Percentiles rank a stretch among this genome's conserved stretches.
These are phyloP conservation scores for Osmerus eperlanus DNA, from an alignment of 2,113 vertebrate genomes.

Conservation along the genomic window DNA sequence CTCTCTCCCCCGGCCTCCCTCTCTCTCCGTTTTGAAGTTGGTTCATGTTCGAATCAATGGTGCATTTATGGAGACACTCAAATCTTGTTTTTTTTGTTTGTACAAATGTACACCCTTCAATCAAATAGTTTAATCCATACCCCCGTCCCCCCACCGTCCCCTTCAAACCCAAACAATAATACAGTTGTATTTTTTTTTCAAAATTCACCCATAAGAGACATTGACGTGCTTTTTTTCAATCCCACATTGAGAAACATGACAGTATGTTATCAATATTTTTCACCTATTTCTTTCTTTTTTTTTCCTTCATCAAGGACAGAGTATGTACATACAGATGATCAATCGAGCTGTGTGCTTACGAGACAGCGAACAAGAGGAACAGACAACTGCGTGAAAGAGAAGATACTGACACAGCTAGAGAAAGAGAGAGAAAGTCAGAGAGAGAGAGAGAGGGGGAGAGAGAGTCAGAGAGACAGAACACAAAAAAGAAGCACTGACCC, in stretches of 20 bases:
- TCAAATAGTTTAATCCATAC: conserved; percentile 13
- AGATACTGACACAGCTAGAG: background rate
- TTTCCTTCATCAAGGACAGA: conserved; percentile 69
- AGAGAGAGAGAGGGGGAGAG: conserved; percentile 20
- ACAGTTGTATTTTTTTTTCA: conserved; percentile 55
- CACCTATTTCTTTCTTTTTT: conserved; percentile 38
- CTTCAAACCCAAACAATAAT: conserved; percentile 49
- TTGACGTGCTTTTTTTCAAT: conserved; percentile 70
- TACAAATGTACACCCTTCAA: conserved; percentile 38
- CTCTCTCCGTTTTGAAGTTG: conserved; percentile 21
- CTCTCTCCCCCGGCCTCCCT: conserved; percentile 22
- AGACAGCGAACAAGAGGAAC: conserved; percentile 15
- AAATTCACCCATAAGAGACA: conserved; percentile 73
- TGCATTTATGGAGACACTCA: conserved; percentile 29
- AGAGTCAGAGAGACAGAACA: conserved; percentile 21
- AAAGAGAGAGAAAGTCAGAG: conserved; percentile 2
- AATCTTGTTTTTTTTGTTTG: conserved; percentile 30
- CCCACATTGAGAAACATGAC: conserved; percentile 73
- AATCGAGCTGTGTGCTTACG: conserved; percentile 47
- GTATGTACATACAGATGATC: conserved; percentile 72
- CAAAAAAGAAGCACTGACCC: conserved; percentile 49
- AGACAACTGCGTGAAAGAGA: too few relatives aligned
- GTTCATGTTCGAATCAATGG: conserved; percentile 28
- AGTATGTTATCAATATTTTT: conserved; percentile 44
- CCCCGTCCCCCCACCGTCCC: conserved; percentile 11